Evolutionary conservation across 2,797 vertebrate species (phyloP), one percentile per base, ranked within the genome.

Genomic region (Emys orbicularis): DNA sequence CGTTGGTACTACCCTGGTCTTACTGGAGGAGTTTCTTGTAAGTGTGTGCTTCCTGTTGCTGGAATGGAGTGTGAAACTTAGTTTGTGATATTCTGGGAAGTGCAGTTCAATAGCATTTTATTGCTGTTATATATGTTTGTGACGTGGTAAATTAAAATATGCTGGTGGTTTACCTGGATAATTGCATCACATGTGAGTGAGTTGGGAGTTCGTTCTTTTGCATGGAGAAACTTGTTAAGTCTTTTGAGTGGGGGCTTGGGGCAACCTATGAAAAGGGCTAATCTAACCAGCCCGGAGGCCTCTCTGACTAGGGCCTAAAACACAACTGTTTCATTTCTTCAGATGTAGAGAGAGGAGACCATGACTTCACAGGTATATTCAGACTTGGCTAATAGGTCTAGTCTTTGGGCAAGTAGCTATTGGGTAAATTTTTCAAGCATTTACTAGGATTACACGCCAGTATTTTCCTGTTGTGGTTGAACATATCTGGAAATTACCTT

Each of bases 221-320:
- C 3, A 44, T 23, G 11, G n/a, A 74, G 41, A 44, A 74, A 74
- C 37, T 44, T 74, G 41, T 74, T 74, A 25, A 74, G 8, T 27
- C n/a, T 77, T 49, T 82, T 18, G 1, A 3, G 0, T 1, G 7
- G 11, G 5, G 44, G 6, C 13, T 77, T 85, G 23, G 7, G 61
- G 19, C 3, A 65, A 21, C 37, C 1, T 88, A 1, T 23, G 47
- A 25, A 53, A 53, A 49, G 16, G n/a, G 9, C 7, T 82, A 1
- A 56, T 25, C 57, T 49, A 3, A 88, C n/a, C 25, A 65, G 18
- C 16, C 53, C 52, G 8, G 23, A 52, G 81, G 12, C 18, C 1
- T 0, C 74, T 88, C 53, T 83, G 16, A 49, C 16, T 34, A n/a
- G 49, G 76, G 25, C 53, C 19, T 82, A 80, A 86, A 44, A 90